Evolutionary conservation across 2,113 vertebrate genomes (phyloP).

Genomic region (zebrafish (Danio rerio)): DNA sequence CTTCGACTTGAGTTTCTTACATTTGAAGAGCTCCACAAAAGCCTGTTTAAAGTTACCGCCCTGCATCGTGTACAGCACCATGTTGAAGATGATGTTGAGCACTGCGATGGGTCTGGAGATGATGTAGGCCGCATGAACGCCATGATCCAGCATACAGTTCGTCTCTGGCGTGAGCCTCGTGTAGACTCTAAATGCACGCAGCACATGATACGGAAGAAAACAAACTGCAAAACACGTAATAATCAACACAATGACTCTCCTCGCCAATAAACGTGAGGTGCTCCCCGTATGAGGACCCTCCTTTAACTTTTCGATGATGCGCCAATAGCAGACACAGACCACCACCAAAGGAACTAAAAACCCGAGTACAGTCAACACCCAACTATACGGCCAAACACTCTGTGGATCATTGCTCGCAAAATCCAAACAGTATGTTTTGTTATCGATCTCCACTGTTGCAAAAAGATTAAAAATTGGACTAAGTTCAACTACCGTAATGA

Average conservation of each 20-base stretch:
- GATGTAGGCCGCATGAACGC: slow-evolving; percentile 69
- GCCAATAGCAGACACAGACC: slow-evolving; percentile 72
- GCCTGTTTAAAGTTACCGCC: slow-evolving; percentile 76
- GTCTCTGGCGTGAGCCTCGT: slow-evolving; percentile 43
- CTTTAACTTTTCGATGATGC: slow-evolving; percentile 68
- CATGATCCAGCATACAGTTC: slow-evolving; percentile 58
- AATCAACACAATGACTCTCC: slow-evolving; percentile 63
- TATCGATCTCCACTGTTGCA: background rate
- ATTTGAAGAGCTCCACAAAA: slow-evolving; percentile 59
- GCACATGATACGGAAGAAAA: slow-evolving; percentile 76
- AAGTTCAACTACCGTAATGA: slow-evolving; percentile 55
- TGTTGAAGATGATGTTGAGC: slow-evolving; percentile 76
- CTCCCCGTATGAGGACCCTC: slow-evolving; percentile 51
- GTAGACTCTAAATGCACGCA: slow-evolving; percentile 61
- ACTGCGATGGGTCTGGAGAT: slow-evolving; percentile 73
- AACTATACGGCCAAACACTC: slow-evolving; percentile 70
- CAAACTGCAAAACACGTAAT: slow-evolving; percentile 72
- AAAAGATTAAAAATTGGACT: slow-evolving; percentile 70
- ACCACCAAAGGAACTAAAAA: slow-evolving; percentile 74
- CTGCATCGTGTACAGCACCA: slow-evolving; percentile 72
- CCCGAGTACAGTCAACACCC: slow-evolving; percentile 67
- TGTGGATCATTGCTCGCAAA: slow-evolving; percentile 58
- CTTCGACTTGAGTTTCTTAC: background rate
- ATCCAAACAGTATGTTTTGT: slow-evolving; percentile 66
- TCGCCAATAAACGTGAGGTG: slow-evolving; percentile 68